Evolutionary conservation across 1,140 invertebrate genomes (phyloP), one percentile per base, ranked within the genome.

Genomic region (Physella acuta): DNA sequence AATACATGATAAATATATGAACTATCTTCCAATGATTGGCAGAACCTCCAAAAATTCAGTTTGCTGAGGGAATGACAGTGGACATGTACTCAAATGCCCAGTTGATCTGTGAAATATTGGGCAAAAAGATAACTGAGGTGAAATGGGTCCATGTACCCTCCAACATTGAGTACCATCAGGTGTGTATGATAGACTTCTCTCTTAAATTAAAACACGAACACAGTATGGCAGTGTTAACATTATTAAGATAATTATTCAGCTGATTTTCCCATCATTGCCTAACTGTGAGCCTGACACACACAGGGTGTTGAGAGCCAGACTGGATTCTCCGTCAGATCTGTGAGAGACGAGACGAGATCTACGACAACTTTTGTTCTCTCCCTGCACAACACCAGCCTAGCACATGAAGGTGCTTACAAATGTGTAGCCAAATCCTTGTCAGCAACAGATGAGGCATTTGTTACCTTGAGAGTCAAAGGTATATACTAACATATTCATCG

Each of bases 391-490:
- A 34, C 56, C 1, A 4, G 20, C 56, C 56, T 34, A 5, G 31
- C n/a, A n/a, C n/a, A 58, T 34, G 5, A 3, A 5, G 56, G 56
- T 33, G 2, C 17, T 58, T 72, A 72, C 53, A 64, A 51, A 1
- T 72, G 71, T 52, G 3, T 58, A 30, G 71, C 71, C 14, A 34
- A 34, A n/a, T 67, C 58, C 17, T 33, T 26, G 30, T 49, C 59
- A 2, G 66, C 61, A 1, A 63, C 49, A 28, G 51, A 28, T 11
- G 66, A 64, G 31, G 31, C 26, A 28, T 33, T 49, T 3, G 71
- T 63, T 5, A 14, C 39, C 16, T 33, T 72, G 16, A 49, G 17
- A 26, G 52, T 72, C 20, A 30, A 63, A 31, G 53, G 71, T 72
- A 33, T 8, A 53, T 62, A 8, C 11, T 5, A 39, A 0, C 20